Conservation (phyloP, 2,797 vertebrate genomes). For the Phoebastria nigripes region DNA sequence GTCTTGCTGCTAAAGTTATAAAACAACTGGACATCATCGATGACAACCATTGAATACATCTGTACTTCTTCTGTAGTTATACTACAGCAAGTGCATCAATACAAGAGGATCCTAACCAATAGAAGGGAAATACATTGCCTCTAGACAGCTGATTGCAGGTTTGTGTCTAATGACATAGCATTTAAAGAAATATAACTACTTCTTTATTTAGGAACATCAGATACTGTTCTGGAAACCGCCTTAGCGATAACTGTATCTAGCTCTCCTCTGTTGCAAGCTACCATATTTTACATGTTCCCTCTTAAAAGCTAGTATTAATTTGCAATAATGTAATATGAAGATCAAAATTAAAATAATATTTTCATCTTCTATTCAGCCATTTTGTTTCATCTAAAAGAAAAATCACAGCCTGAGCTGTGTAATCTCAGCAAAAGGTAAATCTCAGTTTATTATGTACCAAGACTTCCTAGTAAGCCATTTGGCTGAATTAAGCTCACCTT, state of each 20-base stretch:
- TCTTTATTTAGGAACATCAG: neutral
- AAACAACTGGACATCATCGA: neutral
- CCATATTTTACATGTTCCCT: neutral
- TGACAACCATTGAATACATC: neutral
- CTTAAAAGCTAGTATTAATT: neutral
- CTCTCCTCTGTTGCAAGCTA: neutral
- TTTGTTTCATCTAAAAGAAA: slow-evolving; percentile 18
- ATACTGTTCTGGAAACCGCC: neutral
- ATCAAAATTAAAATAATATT: slow-evolving; percentile 23
- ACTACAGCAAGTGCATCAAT: neutral
- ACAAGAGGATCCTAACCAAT: neutral
- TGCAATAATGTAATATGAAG: neutral
- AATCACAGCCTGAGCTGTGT: neutral
- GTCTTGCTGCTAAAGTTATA: neutral
- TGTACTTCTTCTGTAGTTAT: neutral
- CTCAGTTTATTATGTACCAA: neutral
- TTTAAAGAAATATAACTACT: neutral
- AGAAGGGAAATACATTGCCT: neutral
- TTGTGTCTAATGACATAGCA: neutral
- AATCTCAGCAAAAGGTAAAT: slow-evolving; percentile 34
- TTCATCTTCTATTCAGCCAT: neutral
- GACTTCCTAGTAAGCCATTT: neutral
- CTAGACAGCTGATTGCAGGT: neutral
- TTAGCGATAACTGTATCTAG: neutral
- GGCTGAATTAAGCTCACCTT: slow-evolving; percentile 4